phyloP scores from a whole-genome alignment of 2,113 vertebrate genomes.

The Chauna torquata region DNA sequence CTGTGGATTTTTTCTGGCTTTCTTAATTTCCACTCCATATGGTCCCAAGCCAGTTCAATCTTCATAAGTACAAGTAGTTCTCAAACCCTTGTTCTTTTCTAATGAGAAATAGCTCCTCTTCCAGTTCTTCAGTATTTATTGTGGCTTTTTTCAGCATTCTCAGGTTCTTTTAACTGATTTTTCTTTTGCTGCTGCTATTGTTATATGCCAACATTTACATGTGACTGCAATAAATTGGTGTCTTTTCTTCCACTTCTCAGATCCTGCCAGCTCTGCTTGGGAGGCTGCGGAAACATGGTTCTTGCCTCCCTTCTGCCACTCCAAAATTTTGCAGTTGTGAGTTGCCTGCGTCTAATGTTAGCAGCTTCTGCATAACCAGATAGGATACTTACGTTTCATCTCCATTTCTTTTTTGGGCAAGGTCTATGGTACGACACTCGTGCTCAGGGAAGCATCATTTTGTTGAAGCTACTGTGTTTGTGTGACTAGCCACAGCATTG shows the following conservation, averaged over 20 bases:
- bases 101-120: constrained; percentile 42
- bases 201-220: constrained; percentile 41
- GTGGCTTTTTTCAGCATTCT: constrained; percentile 54
- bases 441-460: neutral
- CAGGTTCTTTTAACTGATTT: constrained; percentile 47
- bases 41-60: constrained; percentile 29
- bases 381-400: neutral
- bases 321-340: neutral
- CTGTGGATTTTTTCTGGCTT: constrained; percentile 44
- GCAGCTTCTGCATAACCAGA: neutral
- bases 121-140: constrained; percentile 35
- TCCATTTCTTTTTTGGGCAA: neutral
- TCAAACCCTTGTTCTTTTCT: constrained; percentile 40
- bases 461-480: accelerated
- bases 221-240: constrained; percentile 24
- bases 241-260: constrained; percentile 21
- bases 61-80: constrained; percentile 31
- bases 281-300: neutral
- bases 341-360: neutral
- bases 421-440: neutral
- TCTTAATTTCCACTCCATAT: neutral
- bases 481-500: accelerated
- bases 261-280: constrained; percentile 26
- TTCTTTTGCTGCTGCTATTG: constrained; percentile 32
- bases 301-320: neutral